phyloP scores from a whole-genome alignment of 1,140 invertebrate genomes.

The Diuraphis noxia region DNA sequence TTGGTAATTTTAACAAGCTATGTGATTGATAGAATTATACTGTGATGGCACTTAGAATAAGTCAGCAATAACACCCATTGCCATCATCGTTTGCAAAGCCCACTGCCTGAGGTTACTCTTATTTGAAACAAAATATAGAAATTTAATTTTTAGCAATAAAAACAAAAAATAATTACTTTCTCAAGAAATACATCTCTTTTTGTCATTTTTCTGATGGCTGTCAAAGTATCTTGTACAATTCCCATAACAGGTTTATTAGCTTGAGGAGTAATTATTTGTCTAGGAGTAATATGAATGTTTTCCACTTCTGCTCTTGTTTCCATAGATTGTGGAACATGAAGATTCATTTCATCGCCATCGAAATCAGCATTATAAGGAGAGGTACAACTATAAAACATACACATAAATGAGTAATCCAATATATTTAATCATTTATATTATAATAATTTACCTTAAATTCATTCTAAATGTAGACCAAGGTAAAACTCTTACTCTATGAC shows the following conservation, averaged over 20 bases:
- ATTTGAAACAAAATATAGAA: not conserved
- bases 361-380: slow-evolving; percentile 99
- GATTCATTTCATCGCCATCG: slow-evolving; percentile 99
- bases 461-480: slow-evolving; percentile 98
- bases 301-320: slow-evolving; percentile 98
- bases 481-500: slow-evolving; percentile 95
- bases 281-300: slow-evolving; percentile 94
- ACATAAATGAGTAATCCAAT: slow-evolving; percentile 19
- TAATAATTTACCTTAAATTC: slow-evolving; percentile 69
- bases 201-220: slow-evolving; percentile 99
- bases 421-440: not conserved
- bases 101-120: not conserved
- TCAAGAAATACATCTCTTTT: slow-evolving; percentile 98
- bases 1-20: too few relatives aligned
- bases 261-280: slow-evolving; percentile 98
- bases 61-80: not conserved
- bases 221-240: slow-evolving; percentile 99
- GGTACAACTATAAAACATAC: slow-evolving; percentile 77
- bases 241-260: slow-evolving; percentile 99
- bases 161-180: slow-evolving; percentile 64
- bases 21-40: not conserved
- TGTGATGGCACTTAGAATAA: not conserved
- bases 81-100: accelerated
- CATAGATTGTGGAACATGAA: slow-evolving; percentile 98
- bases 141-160: not conserved